Percentiles rank a stretch among this genome's conserved stretches.
Evolutionary conservation across 2,113 vertebrate genomes (phyloP).

Genomic region (Myotis davidii): DNA sequence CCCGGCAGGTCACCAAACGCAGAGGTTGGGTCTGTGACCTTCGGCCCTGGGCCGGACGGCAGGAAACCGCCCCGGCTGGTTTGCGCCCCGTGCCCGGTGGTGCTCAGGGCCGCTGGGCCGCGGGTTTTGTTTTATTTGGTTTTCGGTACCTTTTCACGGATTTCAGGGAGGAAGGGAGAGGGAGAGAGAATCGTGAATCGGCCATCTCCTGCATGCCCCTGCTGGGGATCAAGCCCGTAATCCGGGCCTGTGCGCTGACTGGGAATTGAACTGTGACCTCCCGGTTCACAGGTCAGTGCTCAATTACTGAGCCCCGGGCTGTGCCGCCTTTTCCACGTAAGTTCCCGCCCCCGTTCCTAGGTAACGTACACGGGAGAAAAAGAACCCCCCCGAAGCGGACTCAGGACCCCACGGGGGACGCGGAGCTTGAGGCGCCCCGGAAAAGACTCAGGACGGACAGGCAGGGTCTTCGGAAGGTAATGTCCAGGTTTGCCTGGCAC

Average conservation of each 20-base stretch:
- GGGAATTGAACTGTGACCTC: too few species aligned
- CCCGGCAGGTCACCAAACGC: rapidly evolving
- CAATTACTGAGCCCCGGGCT: neutral
- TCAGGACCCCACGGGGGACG: constrained; percentile 83
- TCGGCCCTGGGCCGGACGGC: neutral
- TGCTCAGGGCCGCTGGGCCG: neutral
- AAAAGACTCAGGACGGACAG: constrained; percentile 87
- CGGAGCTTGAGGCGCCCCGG: constrained; percentile 82
- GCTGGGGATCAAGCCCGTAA: too few species aligned
- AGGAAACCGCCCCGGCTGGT: neutral
- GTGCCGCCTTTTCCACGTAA: constrained; percentile 79
- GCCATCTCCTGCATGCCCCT: too few species aligned
- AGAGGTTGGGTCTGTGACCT: neutral
- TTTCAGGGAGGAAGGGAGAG: too few species aligned
- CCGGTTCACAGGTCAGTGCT: too few species aligned
- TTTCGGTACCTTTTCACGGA: too few species aligned
- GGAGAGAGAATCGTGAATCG: too few species aligned
- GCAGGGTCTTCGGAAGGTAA: constrained; percentile 88
- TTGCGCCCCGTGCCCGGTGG: neutral
- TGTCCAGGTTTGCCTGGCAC: constrained; percentile 63
- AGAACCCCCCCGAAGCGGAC: constrained; percentile 86
- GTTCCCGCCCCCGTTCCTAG: constrained; percentile 83
- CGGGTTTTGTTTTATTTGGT: neutral
- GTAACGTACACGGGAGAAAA: constrained; percentile 87
- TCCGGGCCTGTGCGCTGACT: too few species aligned